These are phyloP conservation scores for Penaeus vannamei DNA, from an alignment of 1,140 invertebrate genomes.

Conservation along the genomic window DNA sequence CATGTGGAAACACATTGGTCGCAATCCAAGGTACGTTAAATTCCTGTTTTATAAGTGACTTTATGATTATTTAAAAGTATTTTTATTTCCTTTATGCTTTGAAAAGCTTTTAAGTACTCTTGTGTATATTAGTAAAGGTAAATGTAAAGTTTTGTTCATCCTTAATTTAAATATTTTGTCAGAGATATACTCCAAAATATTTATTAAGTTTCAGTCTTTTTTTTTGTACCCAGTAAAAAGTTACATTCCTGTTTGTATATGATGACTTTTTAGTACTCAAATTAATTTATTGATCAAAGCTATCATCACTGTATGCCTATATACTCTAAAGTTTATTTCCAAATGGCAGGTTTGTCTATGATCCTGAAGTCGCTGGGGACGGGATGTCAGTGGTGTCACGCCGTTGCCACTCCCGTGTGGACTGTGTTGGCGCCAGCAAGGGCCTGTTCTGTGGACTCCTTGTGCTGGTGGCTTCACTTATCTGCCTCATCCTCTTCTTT, in stretches of 20 bases:
- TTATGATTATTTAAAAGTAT: not conserved
- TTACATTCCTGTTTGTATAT: not conserved
- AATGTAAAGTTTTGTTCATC: too few species aligned
- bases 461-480: slow-evolving; percentile 89
- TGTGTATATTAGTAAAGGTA: too few species aligned
- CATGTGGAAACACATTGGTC: slow-evolving; percentile 96
- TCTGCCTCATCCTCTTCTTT: slow-evolving; percentile 95
- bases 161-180: too few species aligned
- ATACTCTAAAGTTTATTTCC: not conserved
- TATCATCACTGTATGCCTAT: not conserved
- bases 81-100: not conserved
- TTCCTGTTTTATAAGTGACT: too few species aligned
- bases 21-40: slow-evolving; percentile 74
- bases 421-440: slow-evolving; percentile 90
- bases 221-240: not conserved
- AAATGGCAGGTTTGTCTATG: slow-evolving; percentile 77
- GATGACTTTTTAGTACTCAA: not conserved
- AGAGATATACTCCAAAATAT: too few species aligned
- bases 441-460: slow-evolving; percentile 94
- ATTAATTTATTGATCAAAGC: too few species aligned
- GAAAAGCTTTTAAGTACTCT: not conserved
- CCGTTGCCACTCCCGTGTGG: slow-evolving; percentile 80
- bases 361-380: slow-evolving; percentile 76
- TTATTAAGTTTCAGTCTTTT: not conserved
- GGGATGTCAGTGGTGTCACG: slow-evolving; percentile 67